Conservation (phyloP, 2,888 invertebrate species). For the Machimus rusticus region DNA sequence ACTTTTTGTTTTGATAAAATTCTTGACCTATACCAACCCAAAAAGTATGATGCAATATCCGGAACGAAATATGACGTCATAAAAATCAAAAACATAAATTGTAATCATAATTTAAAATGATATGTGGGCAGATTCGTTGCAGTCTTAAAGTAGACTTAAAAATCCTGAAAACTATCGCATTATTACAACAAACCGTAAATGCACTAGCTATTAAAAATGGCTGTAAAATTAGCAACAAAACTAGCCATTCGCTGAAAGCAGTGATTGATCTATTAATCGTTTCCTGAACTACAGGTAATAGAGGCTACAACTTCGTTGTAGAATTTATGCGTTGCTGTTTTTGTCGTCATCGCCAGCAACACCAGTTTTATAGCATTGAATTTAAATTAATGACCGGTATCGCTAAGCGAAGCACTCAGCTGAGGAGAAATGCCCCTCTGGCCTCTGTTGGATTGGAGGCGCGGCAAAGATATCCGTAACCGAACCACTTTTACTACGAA, state of each 20-base stretch:
- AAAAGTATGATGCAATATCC: background rate
- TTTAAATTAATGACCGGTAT: background rate
- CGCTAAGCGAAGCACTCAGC: background rate
- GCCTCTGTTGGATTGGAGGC: background rate
- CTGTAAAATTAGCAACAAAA: no score
- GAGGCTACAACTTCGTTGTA: background rate
- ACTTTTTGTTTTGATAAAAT: background rate
- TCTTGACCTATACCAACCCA: background rate
- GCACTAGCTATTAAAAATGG: background rate
- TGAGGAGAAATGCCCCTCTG: background rate
- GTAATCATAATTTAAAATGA: background rate
- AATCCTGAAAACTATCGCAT: background rate
- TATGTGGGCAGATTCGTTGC: background rate
- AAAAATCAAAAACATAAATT: background rate
- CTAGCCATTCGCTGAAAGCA: background rate
- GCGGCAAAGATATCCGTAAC: background rate
- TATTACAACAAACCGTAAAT: background rate
- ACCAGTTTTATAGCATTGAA: background rate
- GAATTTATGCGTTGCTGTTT: background rate
- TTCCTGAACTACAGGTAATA: background rate
- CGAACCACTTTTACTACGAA: background rate
- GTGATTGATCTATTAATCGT: background rate
- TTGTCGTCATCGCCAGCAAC: background rate
- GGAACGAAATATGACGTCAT: background rate
- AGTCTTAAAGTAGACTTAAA: background rate